Conservation (phyloP, 1,140 invertebrate species). For the Drosophila gunungcola region DNA sequence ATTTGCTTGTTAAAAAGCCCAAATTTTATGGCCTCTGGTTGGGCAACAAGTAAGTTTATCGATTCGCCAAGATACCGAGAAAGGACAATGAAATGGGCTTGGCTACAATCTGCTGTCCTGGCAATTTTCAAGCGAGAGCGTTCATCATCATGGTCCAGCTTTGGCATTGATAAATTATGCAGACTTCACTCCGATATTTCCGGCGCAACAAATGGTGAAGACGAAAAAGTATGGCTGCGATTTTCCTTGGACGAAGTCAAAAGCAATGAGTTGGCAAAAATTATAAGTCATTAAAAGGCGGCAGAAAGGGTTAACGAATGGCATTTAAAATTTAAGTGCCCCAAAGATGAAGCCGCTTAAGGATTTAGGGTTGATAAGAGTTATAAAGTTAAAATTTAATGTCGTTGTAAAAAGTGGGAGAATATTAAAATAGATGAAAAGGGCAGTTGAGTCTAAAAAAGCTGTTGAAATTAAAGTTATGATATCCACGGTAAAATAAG, state of each 20-base stretch:
- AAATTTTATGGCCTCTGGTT: constrained; percentile 75
- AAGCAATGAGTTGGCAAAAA: constrained; percentile 79
- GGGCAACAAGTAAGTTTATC: constrained; percentile 74
- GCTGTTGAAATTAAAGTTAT: not conserved
- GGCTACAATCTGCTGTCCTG: constrained; percentile 67
- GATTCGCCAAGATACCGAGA: constrained; percentile 42
- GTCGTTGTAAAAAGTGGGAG: constrained; percentile 3
- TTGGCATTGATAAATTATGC: constrained; percentile 81
- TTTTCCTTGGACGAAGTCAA: constrained; percentile 39
- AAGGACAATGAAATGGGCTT: constrained; percentile 24
- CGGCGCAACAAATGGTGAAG: constrained; percentile 66
- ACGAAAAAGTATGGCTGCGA: constrained; percentile 29
- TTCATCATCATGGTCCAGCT: constrained; percentile 67
- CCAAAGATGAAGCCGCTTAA: constrained; percentile 49
- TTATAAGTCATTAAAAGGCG: constrained; percentile 75
- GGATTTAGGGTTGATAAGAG: constrained; percentile 37
- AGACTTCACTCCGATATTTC: constrained; percentile 28
- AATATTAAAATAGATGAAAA: constrained; percentile 14
- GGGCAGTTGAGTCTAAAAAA: not conserved
- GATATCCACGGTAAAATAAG: no score
- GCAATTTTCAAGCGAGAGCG: constrained; percentile 62
- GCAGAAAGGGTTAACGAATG: constrained; percentile 59
- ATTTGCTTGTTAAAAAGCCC: constrained; percentile 82
- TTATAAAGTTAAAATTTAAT: constrained; percentile 41
- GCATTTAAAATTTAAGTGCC: constrained; percentile 78